phyloP scores from a whole-genome alignment of 2,113 vertebrate species.

The Alligator sinensis region DNA sequence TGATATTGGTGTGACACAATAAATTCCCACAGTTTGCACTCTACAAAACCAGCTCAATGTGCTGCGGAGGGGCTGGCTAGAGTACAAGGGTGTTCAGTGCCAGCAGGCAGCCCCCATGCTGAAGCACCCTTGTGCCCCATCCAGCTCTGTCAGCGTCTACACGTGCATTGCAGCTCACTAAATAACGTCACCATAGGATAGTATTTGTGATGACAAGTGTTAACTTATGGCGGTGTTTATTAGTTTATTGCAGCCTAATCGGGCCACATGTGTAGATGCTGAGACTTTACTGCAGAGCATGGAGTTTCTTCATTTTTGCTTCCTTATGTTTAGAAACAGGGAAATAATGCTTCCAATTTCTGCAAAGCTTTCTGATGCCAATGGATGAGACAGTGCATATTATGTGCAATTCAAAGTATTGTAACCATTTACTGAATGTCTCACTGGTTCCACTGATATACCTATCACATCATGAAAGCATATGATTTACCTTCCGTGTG shows the following conservation, averaged over 20 bases:
- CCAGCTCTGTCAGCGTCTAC: too few species aligned
- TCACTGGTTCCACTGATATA: background rate
- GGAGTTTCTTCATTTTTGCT: background rate
- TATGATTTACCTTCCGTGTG: background rate
- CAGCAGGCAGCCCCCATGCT: too few species aligned
- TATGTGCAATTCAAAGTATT: background rate
- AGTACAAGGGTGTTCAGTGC: too few species aligned
- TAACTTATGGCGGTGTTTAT: background rate
- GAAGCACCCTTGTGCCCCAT: too few species aligned
- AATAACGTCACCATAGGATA: too few species aligned
- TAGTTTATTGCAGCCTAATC: background rate
- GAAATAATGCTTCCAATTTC: background rate
- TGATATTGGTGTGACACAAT: too few species aligned
- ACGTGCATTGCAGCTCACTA: too few species aligned
- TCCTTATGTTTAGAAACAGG: constrained; percentile 9
- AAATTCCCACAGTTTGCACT: too few species aligned
- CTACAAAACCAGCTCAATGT: too few species aligned
- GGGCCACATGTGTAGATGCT: background rate
- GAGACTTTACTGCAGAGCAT: background rate
- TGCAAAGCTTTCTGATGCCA: background rate
- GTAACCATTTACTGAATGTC: background rate
- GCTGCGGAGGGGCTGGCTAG: too few species aligned
- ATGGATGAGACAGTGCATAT: background rate
- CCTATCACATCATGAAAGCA: background rate
- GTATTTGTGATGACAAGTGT: too few species aligned